A percentile compares a stretch with the other conserved stretches of the same genome.
These are phyloP conservation scores for western clawed frog (Xenopus tropicalis) DNA, from an alignment of 2,113 vertebrate species.

Conservation along the genomic window UCB_Xtro_10.0 CM004444.2:13860001-13860500, in stretches of 20 bases:
- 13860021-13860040: too few species aligned
- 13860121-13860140: constrained; percentile 15
- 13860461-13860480: constrained; percentile 37
- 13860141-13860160: constrained; percentile 21
- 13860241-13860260: constrained; percentile 53
- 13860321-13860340: constrained; percentile 38
- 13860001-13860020: too few species aligned
- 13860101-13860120: too few species aligned
- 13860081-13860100: too few species aligned
- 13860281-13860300: constrained; percentile 61
- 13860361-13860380: constrained; percentile 46
- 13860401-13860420: constrained; percentile 46
- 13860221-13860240: constrained; percentile 56
- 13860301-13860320: constrained; percentile 50
- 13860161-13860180: not conserved
- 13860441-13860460: constrained; percentile 35
- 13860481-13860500: not conserved
- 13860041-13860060: too few species aligned
- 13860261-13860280: constrained; percentile 63
- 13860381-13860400: constrained; percentile 44
- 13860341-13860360: constrained; percentile 46
- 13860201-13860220: constrained; percentile 49
- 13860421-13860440: not conserved
- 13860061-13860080: too few species aligned
- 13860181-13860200: constrained; percentile 36